Percentiles rank a stretch among this genome's conserved stretches.
Evolutionary conservation across 2,113 vertebrate species (phyloP).

Genomic region (Synchiropus splendidus): DNA sequence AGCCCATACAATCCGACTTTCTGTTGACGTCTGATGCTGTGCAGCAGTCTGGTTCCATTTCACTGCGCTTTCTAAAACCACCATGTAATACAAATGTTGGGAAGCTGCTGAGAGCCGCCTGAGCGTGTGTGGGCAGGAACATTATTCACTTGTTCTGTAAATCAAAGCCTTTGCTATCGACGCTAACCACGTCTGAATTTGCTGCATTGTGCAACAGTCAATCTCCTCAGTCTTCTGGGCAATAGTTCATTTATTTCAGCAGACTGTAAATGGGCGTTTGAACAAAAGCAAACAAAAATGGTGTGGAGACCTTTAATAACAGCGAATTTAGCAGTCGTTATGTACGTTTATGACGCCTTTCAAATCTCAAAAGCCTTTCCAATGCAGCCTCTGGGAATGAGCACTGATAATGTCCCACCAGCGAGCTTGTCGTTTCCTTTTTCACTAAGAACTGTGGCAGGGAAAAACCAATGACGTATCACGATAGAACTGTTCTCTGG

Average conservation of each 20-base stretch:
- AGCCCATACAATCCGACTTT: too few species aligned
- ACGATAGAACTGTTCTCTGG: too few species aligned
- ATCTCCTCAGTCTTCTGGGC: slow-evolving; percentile 25
- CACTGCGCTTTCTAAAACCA: too few species aligned
- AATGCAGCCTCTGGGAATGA: slow-evolving; percentile 17
- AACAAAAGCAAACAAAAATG: slow-evolving; percentile 40
- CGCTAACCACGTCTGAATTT: slow-evolving; percentile 36
- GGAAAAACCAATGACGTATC: too few species aligned
- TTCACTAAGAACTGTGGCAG: too few species aligned
- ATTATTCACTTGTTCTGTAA: slow-evolving; percentile 45
- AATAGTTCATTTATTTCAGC: slow-evolving; percentile 29
- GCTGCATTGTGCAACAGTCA: slow-evolving; percentile 32
- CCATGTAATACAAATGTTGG: too few species aligned
- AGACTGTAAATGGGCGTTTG: slow-evolving; percentile 22
- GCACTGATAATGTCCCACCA: too few species aligned
- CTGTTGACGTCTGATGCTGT: too few species aligned
- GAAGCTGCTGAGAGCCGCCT: too few species aligned
- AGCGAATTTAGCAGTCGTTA: slow-evolving; percentile 4
- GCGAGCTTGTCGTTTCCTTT: too few species aligned
- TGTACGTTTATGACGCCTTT: slow-evolving; percentile 34
- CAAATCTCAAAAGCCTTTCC: slow-evolving; percentile 33
- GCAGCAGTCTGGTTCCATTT: too few species aligned
- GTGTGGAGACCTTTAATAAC: slow-evolving; percentile 14
- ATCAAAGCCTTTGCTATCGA: slow-evolving; percentile 47
- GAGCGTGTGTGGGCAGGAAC: slow-evolving; percentile 30